A percentile compares a stretch with the other conserved stretches of the same genome.
phyloP scores from a whole-genome alignment of 2,888 invertebrate genomes.

The Hedychridium roseum region DNA sequence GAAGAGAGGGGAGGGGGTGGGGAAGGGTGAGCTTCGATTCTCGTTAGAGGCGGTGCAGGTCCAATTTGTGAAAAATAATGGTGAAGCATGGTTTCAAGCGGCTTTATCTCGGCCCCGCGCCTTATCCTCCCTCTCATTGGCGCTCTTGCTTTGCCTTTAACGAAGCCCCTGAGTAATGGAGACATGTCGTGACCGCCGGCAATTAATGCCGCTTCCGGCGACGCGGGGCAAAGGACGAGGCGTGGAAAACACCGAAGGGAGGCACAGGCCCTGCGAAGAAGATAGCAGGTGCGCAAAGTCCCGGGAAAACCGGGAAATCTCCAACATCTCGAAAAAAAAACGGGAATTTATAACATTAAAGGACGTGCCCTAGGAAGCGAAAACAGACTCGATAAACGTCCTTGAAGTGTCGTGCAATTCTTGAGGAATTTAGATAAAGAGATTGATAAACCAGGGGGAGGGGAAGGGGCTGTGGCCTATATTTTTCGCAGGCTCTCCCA shows the following conservation, averaged over 20 bases:
- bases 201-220: constrained; percentile 49
- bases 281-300: no score
- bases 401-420: no score
- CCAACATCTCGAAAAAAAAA: no score
- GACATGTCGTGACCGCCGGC: constrained; percentile 50
- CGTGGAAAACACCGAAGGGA: constrained; percentile 11
- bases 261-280: constrained; percentile 7
- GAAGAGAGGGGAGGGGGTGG: not conserved
- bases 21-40: no score
- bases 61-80: constrained; percentile 36
- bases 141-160: constrained; percentile 18
- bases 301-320: no score
- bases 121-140: constrained; percentile 10
- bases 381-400: no score
- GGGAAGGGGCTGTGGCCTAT: no score
- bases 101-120: constrained; percentile 15
- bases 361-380: no score
- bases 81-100: constrained; percentile 21
- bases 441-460: no score
- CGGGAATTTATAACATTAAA: no score
- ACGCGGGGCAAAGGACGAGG: constrained; percentile 17
- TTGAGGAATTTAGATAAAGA: no score
- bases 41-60: constrained; percentile 15
- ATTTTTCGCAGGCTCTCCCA: no score
- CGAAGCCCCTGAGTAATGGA: constrained; percentile 47